Evolutionary conservation across 2,888 invertebrate species (phyloP), one percentile per base, ranked within the genome.

Genomic region (Drosophila histrio): DNA sequence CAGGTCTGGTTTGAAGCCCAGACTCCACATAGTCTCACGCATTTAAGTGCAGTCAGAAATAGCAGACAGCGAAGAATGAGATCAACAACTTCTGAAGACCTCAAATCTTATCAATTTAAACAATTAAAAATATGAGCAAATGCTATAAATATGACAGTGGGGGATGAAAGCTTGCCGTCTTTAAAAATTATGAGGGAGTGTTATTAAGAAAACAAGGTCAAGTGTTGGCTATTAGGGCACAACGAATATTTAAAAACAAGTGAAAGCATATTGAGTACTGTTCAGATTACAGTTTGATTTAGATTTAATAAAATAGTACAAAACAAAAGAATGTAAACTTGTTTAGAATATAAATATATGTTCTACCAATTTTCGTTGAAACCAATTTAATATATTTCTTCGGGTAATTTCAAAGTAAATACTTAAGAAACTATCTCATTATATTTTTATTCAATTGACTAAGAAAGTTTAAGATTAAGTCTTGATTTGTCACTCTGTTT

Each of bases 71-170:
- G 24, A 6, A 19, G 6, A 36, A 43, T 49, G 43, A 58, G 58
- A 21, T 15, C 68, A 79, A 52, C 58, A 41, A 44, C 50, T 82
- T 66, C 53, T 41, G 38, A 56, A 56, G 64, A 53, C 9, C 39
- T 9, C 39, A 26, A 74, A 60, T 56, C 53, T 64, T 47, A 77
- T 87, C 79, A 66, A 61, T 66, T 63, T 13, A 56, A 71, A 64
- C 78, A 72, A 77, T 87, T 85, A 54, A 69, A 68, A 53, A 22
- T 65, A 67, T 62, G 41, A 64, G 56, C 39, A 64, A 69, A 62
- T 11, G 49, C 62, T 68, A 66, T 68, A 76, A 79, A 76, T 71
- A 82, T 21, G 36, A 43, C 24, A 15, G 39, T 26, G 28, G 49
- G n/a, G 26, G 21, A 38, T 22, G 30, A 54, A 26, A n/a, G 15